Conservation (phyloP, 2,888 invertebrate species). For the Acheta domesticus region DNA sequence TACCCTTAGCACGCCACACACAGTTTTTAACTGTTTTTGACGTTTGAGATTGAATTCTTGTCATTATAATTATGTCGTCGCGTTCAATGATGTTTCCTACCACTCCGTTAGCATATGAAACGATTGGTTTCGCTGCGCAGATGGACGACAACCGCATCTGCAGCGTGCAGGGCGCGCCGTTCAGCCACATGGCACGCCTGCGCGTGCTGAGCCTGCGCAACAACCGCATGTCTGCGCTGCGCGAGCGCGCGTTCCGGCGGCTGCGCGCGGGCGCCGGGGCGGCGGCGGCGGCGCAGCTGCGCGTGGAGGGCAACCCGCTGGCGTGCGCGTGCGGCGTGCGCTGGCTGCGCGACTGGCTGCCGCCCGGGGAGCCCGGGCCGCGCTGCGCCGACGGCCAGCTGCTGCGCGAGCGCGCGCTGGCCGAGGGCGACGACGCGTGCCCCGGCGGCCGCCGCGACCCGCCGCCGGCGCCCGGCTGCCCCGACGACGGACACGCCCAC, state of each 20-base stretch:
- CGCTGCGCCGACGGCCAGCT: conserved; percentile 74
- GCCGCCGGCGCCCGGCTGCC: conserved; percentile 59
- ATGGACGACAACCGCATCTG: conserved; percentile 82
- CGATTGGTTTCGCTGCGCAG: conserved; percentile 40
- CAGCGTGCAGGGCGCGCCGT: conserved; percentile 72
- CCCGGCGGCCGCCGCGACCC: conserved; percentile 40
- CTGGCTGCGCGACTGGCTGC: conserved; percentile 80
- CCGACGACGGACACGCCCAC: neutral
- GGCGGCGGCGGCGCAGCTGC: conserved; percentile 61
- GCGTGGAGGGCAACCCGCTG: conserved; percentile 83
- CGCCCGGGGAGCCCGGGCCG: conserved; percentile 69
- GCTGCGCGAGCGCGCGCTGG: conserved; percentile 45
- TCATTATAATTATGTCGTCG: too few relatives aligned
- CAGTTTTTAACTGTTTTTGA: too few relatives aligned
- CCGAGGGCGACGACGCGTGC: neutral
- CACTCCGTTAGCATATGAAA: too few relatives aligned
- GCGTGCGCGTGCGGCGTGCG: conserved; percentile 76
- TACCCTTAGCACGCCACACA: too few relatives aligned
- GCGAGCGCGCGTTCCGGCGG: conserved; percentile 70
- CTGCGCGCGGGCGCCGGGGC: conserved; percentile 66
- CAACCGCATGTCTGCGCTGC: conserved; percentile 70
- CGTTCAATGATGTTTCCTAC: too few relatives aligned
- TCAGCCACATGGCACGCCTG: conserved; percentile 79
- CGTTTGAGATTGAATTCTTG: too few relatives aligned
- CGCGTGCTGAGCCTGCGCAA: conserved; percentile 73